Conservation (phyloP, 2,888 invertebrate species). For the Euzetes globulus region DNA sequence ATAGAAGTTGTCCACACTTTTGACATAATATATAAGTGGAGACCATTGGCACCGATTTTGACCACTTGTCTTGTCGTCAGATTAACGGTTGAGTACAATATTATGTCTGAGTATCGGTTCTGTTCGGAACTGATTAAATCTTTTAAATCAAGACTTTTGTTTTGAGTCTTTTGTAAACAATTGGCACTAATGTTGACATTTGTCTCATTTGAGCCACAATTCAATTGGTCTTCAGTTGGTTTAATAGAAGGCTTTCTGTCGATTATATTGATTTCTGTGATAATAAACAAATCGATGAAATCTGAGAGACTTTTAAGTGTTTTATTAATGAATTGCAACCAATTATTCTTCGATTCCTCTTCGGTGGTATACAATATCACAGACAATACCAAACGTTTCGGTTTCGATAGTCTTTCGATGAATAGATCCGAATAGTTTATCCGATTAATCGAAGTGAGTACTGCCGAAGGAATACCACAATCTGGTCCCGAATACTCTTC, state of each 20-base stretch:
- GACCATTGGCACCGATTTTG: neutral
- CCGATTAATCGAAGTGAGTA: neutral
- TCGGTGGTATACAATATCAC: conserved; percentile 17
- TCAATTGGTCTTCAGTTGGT: neutral
- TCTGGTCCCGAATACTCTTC: conserved; percentile 18
- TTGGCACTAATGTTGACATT: conserved; percentile 6
- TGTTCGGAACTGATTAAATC: neutral
- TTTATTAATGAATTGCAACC: neutral
- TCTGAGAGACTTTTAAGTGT: conserved; percentile 23
- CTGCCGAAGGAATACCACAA: conserved; percentile 25
- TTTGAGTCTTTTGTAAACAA: neutral
- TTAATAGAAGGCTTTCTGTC: neutral
- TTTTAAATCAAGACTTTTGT: neutral
- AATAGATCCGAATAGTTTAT: neutral
- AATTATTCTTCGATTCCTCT: neutral
- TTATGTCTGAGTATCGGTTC: neutral
- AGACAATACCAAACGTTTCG: conserved; percentile 28
- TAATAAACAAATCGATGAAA: conserved; percentile 30
- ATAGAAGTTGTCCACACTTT: conserved; percentile 17
- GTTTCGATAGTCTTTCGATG: neutral
- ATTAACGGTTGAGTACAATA: neutral
- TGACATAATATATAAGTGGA: neutral
- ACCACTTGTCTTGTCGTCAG: neutral
- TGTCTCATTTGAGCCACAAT: neutral
- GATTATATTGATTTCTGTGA: conserved; percentile 14